Evolutionary conservation across 2,797 vertebrate genomes (phyloP), one percentile per base, ranked within the genome.

Genomic region (Benthosema pterotum): DNA sequence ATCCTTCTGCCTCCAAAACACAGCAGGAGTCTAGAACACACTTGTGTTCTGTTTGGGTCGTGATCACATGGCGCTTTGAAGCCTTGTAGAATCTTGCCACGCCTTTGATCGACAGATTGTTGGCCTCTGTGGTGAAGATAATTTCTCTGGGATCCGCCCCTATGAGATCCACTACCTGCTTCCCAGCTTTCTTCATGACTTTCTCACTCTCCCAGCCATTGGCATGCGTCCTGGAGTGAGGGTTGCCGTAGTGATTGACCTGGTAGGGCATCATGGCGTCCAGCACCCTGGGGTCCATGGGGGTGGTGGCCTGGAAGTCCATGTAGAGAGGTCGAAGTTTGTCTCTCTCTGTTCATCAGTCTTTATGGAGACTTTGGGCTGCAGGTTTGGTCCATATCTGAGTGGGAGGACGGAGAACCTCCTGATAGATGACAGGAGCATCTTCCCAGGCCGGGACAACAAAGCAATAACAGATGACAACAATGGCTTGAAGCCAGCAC

Each of bases 11-110:
- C 81, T 96, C 94, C 65, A 96, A 69, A 9, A 92, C 88, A 18
- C 95, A 94, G 56, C 95, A 96, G 0, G 95, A 95, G 74, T 96
- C 95, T 82, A 96, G 72, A 16, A 96, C 95, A 14, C 95, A 96
- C 59, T 96, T 96, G 78, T 96, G 95, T 72, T 96, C 95, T 0
- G 93, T 96, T 71, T 96, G 95, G 0, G 93, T 94, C 52, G 94
- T 96, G 65, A 96, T 91, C 42, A 96, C 59, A 32, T 96, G 95
- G 48, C 89, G 94, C 72, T 95, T 96, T 60, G 93, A 92, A 57
- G 93, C 88, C 67, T 92, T 94, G 56, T 96, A 96, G 80, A 96
- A 96, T 65, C 93, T 92, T 65, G 90, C 94, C 65, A 95, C 93
- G 61, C 95, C 94, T 91, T 96, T 96, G 77, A 96, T 83, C 57